These are phyloP conservation scores for Arion vulgaris DNA, from an alignment of 1,140 invertebrate species.

Conservation along the genomic window DNA sequence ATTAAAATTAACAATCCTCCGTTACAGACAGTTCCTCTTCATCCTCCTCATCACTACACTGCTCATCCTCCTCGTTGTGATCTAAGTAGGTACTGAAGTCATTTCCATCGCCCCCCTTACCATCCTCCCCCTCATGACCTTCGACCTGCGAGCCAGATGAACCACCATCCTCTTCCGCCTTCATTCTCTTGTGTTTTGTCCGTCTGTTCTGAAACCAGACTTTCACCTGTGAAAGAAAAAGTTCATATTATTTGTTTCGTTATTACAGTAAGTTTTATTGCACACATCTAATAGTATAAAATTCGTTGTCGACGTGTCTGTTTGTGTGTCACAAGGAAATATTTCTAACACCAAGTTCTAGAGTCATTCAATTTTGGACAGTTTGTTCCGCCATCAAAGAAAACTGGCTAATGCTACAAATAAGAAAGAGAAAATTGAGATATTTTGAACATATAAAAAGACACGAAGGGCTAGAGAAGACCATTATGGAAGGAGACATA, in stretches of 20 bases:
- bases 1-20: conserved; percentile 43
- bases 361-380: too few species aligned
- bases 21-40: conserved; percentile 47
- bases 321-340: too few species aligned
- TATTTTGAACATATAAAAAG: too few species aligned
- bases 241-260: background rate
- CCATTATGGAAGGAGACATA: too few species aligned
- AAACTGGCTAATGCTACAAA: too few species aligned
- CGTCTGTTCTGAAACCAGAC: conserved; percentile 98
- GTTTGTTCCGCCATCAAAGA: too few species aligned
- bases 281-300: too few species aligned
- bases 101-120: background rate
- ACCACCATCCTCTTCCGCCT: conserved; percentile 91
- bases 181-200: conserved; percentile 97
- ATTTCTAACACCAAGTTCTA: too few species aligned
- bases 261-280: too few species aligned
- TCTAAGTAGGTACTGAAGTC: conserved; percentile 27
- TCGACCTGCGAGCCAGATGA: conserved; percentile 64
- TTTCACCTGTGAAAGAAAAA: conserved; percentile 85
- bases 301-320: too few species aligned
- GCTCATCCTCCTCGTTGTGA: conserved; percentile 43
- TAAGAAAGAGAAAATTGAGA: too few species aligned
- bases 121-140: conserved; percentile 34
- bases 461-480: too few species aligned
- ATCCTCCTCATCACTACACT: conserved; percentile 10